Conservation (phyloP, 30 jellyfish, hydroid and myxozoan genomes). For the Hydractinia symbiolongicarpus region DNA sequence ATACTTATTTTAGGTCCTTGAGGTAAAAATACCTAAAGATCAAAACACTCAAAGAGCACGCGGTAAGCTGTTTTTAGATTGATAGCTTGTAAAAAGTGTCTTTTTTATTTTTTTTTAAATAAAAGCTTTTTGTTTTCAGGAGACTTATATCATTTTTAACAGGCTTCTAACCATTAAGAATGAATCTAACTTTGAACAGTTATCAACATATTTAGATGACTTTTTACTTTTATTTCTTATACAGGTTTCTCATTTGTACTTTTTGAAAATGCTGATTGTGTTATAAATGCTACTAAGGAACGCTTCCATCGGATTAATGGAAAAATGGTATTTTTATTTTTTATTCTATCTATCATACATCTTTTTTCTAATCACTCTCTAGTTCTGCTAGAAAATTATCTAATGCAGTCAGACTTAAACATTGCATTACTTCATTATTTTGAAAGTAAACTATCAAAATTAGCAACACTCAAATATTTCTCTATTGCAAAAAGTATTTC, state of each 20-base stretch:
- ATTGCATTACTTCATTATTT: too few relatives aligned
- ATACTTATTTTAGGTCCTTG: slow-evolving; percentile 14
- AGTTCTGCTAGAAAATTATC: too few relatives aligned
- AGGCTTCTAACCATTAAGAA: too few relatives aligned
- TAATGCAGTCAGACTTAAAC: too few relatives aligned
- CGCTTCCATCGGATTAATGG: slow-evolving; percentile 16
- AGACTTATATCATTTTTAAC: too few relatives aligned
- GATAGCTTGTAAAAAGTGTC: background rate
- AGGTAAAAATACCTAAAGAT: slow-evolving; percentile 24
- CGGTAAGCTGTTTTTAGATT: background rate
- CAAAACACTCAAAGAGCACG: slow-evolving; percentile 25
- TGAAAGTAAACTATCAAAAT: too few relatives aligned
- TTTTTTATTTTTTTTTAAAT: background rate
- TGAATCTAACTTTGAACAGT: too few relatives aligned
- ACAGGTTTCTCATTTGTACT: slow-evolving; percentile 17
- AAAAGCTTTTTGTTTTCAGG: too few relatives aligned
- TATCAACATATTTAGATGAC: background rate
- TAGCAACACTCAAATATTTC: too few relatives aligned
- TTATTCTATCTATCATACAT: too few relatives aligned
- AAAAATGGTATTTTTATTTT: background rate
- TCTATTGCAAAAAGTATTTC: too few relatives aligned
- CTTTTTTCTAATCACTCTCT: too few relatives aligned
- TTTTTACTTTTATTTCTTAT: background rate
- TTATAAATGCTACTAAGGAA: slow-evolving; percentile 13
- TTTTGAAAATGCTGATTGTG: slow-evolving; percentile 14